These are phyloP conservation scores for Sprattus sprattus DNA, from an alignment of 2,113 vertebrate genomes.

Conservation along the genomic window DNA sequence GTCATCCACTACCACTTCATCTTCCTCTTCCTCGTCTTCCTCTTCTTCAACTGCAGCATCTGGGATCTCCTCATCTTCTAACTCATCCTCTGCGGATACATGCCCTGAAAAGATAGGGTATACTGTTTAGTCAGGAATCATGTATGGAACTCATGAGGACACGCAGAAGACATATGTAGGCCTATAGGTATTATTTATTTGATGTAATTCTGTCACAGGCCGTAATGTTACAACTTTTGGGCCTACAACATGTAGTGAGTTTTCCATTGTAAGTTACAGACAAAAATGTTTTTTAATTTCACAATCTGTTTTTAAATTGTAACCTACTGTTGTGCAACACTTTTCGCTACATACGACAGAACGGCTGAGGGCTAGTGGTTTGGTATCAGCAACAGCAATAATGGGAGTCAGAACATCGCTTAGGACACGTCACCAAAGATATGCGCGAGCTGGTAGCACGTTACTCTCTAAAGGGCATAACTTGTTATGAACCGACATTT, in stretches of 20 bases:
- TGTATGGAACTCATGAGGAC: neutral
- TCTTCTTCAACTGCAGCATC: slow-evolving; percentile 70
- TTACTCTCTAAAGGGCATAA: neutral
- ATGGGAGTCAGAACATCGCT: neutral
- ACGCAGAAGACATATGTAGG: neutral
- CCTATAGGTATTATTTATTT: no score
- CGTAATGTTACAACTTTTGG: no score
- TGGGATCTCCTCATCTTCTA: slow-evolving; percentile 52
- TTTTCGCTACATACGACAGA: neutral
- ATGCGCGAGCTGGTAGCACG: neutral
- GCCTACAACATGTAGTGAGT: no score
- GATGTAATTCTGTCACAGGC: no score
- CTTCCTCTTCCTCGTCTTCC: slow-evolving; percentile 63
- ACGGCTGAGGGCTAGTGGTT: neutral
- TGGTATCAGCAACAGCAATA: neutral
- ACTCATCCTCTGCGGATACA: slow-evolving; percentile 62
- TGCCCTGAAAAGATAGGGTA: slow-evolving; percentile 43
- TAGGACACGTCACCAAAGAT: slow-evolving; percentile 47
- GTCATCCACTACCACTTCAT: slow-evolving; percentile 66
- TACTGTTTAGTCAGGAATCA: neutral
- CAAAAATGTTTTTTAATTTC: neutral
- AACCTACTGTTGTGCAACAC: neutral
- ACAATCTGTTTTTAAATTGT: neutral
- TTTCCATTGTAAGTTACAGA: neutral
- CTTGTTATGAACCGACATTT: neutral